A percentile compares a stretch with the other conserved stretches of the same genome.
Evolutionary conservation across 2,113 vertebrate species (phyloP).

Genomic region (Rhodinocichla rosea): DNA sequence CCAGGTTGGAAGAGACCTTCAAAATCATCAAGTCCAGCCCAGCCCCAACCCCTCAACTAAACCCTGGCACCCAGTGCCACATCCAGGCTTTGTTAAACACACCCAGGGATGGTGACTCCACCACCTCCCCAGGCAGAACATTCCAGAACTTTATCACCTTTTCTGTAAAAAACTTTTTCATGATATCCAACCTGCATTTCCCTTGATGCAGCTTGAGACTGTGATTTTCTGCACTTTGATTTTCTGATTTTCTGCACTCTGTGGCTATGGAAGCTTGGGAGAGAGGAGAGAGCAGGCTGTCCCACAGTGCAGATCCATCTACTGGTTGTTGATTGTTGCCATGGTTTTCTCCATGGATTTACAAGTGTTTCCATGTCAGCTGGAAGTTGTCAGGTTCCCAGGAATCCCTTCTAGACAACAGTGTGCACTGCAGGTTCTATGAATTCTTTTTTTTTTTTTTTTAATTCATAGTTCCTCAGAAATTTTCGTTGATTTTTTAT

Average conservation of each 20-base stretch:
- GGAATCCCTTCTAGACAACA: neutral
- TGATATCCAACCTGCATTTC: neutral
- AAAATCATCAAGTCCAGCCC: neutral
- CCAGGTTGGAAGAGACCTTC: neutral
- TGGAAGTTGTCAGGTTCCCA: neutral
- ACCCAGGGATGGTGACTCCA: neutral
- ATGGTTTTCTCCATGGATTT: neutral
- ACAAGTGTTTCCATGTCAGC: neutral
- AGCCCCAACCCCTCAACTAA: neutral
- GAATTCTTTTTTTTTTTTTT: neutral
- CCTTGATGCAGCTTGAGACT: neutral
- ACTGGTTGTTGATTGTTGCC: neutral
- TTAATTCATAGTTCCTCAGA: neutral
- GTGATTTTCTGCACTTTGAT: neutral
- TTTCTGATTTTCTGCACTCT: neutral
- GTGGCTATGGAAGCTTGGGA: neutral
- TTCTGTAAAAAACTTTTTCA: neutral
- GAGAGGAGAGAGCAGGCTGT: neutral
- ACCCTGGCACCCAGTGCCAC: neutral
- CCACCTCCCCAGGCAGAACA: fast-evolving
- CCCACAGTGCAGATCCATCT: neutral
- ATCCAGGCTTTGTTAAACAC: neutral
- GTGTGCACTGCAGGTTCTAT: neutral
- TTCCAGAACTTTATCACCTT: neutral
- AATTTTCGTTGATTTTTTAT: neutral